phyloP scores from a whole-genome alignment of 1,140 invertebrate species.

The Heliconius melpomene region DNA sequence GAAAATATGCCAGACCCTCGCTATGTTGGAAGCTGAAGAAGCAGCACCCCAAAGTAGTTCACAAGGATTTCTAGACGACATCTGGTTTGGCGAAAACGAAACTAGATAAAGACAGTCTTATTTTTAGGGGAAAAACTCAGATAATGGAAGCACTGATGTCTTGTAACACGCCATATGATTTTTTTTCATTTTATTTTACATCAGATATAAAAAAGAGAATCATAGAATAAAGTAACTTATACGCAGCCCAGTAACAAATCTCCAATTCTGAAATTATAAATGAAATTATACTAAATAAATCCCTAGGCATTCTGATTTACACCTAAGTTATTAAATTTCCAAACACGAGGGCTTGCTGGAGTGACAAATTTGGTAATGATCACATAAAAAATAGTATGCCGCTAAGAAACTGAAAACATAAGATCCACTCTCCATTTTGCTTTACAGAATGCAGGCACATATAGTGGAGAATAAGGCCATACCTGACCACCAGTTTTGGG shows the following conservation, averaged over 20 bases:
- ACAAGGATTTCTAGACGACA: neutral
- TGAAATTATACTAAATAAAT: slow-evolving; percentile 4
- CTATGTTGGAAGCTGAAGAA: slow-evolving; percentile 23
- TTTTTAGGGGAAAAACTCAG: neutral
- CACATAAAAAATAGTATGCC: neutral
- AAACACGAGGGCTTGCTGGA: neutral
- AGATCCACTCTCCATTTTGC: neutral
- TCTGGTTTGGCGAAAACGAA: neutral
- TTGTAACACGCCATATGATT: slow-evolving; percentile 23
- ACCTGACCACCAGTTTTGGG: slow-evolving; percentile 24
- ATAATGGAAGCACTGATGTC: neutral
- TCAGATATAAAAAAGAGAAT: slow-evolving; percentile 44
- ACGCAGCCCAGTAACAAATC: slow-evolving; percentile 44
- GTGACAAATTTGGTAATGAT: neutral
- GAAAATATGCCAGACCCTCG: slow-evolving; percentile 55
- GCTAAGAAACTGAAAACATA: slow-evolving; percentile 12
- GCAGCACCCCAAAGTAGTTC: neutral
- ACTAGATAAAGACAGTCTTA: neutral
- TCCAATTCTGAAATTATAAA: slow-evolving; percentile 42
- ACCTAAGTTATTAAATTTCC: slow-evolving; percentile 56
- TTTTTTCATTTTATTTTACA: slow-evolving; percentile 48
- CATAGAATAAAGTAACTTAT: slow-evolving; percentile 42
- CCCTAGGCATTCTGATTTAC: slow-evolving; percentile 10
- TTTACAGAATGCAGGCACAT: neutral
- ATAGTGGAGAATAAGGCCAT: neutral